Base-by-base conservation (phyloP, 2,797 vertebrate species). In the Myotis pilosus region DNA sequence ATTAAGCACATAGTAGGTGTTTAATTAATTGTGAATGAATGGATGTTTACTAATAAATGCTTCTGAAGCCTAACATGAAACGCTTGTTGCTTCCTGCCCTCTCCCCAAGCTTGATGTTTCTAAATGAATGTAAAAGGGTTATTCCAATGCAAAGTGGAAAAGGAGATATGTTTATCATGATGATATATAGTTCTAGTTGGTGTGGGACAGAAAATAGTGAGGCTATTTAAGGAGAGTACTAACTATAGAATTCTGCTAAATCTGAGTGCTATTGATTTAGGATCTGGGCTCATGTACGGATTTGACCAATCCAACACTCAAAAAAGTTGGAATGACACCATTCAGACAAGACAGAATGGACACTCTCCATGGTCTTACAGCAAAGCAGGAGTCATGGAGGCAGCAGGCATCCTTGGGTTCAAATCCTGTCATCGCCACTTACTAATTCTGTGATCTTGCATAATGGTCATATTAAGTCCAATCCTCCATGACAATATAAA, bases 1-100 rank as follows among this genome's bases (percentile, higher is more conserved):
- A 55, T 28, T 17, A 25, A 81, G 13, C 23, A 75, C 60, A 78
- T 17, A 60, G 12, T 33, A 80, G 38, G 44, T 91, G 36, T 69
- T 93, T 36, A 69, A 57, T 90, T 94, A 87, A 79, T 74, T 74
- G 13, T 68, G 41, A 82, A 68, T 82, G n/a, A 93, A 55, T 85
- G 60, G 1, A 38, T 60, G 5, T 51, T 30, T 78, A 57, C 16
- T 91, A 55, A 66, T 47, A 85, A 28, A 81, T 76, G 17, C 38
- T 53, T 93, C 16, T 41, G 28, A 60, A 60, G 9, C n/a, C 89
- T 49, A 80, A 80, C 49, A 91, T 79, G n/a, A 82, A 89, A 80
- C 41, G 9, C 84, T 19, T 82, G 6, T 78, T 79, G 30, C 88
- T 69, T 47, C 55, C 2, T 28, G 60, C 19, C 10, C 19, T 3